These are phyloP conservation scores for Keiferia lycopersicella DNA, from an alignment of 2,888 invertebrate species.

Conservation along the genomic window DNA sequence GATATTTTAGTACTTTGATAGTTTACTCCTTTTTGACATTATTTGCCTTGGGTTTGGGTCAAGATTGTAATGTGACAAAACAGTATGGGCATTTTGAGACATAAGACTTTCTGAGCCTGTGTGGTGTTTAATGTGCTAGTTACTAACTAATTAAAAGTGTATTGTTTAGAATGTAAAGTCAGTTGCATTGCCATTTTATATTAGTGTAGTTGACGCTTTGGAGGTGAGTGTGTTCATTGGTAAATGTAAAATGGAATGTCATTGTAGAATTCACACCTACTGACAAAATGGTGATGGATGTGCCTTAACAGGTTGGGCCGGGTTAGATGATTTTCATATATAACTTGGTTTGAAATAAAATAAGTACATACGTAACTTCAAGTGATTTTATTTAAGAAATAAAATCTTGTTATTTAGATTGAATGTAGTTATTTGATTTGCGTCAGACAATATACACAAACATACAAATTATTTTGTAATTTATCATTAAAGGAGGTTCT, in stretches of 20 bases:
- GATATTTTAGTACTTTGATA: too few relatives aligned
- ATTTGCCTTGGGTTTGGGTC: too few relatives aligned
- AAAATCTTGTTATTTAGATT: neutral
- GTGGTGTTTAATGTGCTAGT: neutral
- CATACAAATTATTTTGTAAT: too few relatives aligned
- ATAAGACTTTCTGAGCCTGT: too few relatives aligned
- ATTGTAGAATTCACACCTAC: neutral
- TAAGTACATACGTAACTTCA: neutral
- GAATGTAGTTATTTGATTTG: neutral
- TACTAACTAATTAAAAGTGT: neutral
- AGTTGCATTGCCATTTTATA: neutral
- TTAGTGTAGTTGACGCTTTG: neutral
- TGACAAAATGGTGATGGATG: constrained; percentile 30
- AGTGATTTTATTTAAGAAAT: neutral
- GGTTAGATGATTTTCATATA: constrained; percentile 18
- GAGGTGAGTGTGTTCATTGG: neutral
- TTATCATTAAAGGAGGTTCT: too few relatives aligned
- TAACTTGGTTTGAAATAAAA: constrained; percentile 9
- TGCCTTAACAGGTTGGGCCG: constrained; percentile 33
- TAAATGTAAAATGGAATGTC: neutral
- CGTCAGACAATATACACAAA: neutral
- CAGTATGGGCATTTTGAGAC: too few relatives aligned
- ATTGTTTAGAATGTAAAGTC: neutral
- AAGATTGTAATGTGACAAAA: too few relatives aligned
- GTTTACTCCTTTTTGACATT: too few relatives aligned